Evolutionary conservation across 2,888 invertebrate species (phyloP).

Genomic region (Proisotoma minuta): DNA sequence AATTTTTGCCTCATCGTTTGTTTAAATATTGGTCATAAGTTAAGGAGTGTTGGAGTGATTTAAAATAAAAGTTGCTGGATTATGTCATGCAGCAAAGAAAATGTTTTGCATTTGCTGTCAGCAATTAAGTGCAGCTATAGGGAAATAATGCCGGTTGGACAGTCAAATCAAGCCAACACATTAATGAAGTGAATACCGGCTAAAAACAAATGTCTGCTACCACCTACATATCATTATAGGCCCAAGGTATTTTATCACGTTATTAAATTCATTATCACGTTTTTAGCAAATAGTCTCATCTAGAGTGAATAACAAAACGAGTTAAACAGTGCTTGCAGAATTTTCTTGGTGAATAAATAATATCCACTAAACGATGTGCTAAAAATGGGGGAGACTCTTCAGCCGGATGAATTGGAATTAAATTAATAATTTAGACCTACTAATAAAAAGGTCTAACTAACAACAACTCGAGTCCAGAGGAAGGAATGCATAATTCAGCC

Average conservation of each 20-base stretch:
- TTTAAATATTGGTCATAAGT: too few species aligned
- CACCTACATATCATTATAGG: not conserved
- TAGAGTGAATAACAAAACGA: not conserved
- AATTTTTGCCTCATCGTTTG: too few species aligned
- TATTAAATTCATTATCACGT: slow-evolving; percentile 45
- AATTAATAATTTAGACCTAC: not conserved
- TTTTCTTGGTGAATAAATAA: slow-evolving; percentile 12
- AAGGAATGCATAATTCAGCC: not conserved
- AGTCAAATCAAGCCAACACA: not conserved
- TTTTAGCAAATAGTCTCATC: slow-evolving; percentile 19
- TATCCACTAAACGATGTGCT: slow-evolving; percentile 7
- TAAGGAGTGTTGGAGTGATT: too few species aligned
- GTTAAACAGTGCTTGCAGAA: slow-evolving; percentile 6
- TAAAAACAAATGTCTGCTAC: not conserved
- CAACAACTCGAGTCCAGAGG: not conserved
- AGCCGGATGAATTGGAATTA: not conserved
- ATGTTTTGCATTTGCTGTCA: too few species aligned
- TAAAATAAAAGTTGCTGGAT: too few species aligned
- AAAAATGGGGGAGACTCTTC: not conserved
- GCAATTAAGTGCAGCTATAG: not conserved
- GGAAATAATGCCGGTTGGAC: not conserved
- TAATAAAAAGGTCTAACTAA: not conserved
- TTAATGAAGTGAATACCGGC: not conserved
- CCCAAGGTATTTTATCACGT: slow-evolving; percentile 20
- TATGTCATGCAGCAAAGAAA: too few species aligned